phyloP scores from a whole-genome alignment of 2,888 invertebrate species.

The Folsomia candida region DNA sequence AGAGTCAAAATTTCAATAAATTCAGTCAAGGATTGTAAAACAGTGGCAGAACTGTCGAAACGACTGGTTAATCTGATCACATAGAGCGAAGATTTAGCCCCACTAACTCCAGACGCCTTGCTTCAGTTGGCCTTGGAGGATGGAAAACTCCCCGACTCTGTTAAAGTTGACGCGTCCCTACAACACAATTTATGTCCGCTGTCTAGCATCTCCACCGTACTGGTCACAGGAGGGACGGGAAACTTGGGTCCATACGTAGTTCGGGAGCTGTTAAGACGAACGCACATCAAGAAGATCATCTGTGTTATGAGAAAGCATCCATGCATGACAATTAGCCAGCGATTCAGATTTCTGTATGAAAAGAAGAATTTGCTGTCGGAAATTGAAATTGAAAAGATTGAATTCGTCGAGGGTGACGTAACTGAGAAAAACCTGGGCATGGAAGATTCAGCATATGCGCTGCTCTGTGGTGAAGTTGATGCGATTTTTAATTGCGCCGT shows the following conservation, averaged over 20 bases:
- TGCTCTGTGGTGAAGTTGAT: constrained; percentile 2
- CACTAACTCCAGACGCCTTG: constrained; percentile 12
- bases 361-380: background rate
- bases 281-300: constrained; percentile 16
- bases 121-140: constrained; percentile 19
- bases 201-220: constrained; percentile 13
- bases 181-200: background rate
- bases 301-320: constrained; percentile 16
- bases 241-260: constrained; percentile 26
- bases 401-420: constrained; percentile 14
- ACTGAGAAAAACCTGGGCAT: background rate
- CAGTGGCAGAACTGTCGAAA: background rate
- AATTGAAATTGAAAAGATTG: constrained; percentile 14
- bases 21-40: constrained; percentile 33
- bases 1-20: constrained; percentile 16
- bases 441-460: background rate
- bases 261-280: background rate
- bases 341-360: constrained; percentile 3
- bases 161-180: background rate
- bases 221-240: constrained; percentile 30
- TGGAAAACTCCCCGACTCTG: constrained; percentile 19
- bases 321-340: background rate
- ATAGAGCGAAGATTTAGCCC: background rate
- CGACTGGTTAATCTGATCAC: constrained; percentile 20
- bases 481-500: constrained; percentile 21